Evolutionary conservation across 2,888 invertebrate species (phyloP).

Genomic region (Nomada fabriciana): DNA sequence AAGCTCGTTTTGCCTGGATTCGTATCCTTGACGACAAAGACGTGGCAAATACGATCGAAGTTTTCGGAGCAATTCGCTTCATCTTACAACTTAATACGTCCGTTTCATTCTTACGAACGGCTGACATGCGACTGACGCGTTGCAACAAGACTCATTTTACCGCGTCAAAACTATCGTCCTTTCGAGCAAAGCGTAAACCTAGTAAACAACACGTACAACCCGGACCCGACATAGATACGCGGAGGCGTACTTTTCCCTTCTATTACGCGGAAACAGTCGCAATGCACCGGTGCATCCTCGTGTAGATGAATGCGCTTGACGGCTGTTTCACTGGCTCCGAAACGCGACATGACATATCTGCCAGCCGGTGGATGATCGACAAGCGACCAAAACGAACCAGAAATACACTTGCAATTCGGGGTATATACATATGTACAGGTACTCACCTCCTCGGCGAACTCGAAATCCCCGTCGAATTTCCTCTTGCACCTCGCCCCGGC

Average conservation of each 20-base stretch:
- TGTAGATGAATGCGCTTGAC: slow-evolving; percentile 21
- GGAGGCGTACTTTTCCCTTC: neutral
- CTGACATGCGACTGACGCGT: neutral
- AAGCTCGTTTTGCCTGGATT: neutral
- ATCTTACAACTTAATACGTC: neutral
- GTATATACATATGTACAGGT: neutral
- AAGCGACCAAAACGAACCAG: neutral
- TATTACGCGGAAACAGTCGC: slow-evolving; percentile 26
- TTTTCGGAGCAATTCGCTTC: neutral
- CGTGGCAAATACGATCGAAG: neutral
- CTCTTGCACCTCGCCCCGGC: slow-evolving; percentile 85
- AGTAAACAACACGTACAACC: neutral
- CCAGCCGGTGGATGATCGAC: slow-evolving; percentile 6
- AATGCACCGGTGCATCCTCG: neutral
- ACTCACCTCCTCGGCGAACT: slow-evolving; percentile 91
- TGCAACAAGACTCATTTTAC: slow-evolving; percentile 15
- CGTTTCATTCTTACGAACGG: neutral
- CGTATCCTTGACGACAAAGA: slow-evolving; percentile 1
- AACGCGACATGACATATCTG: slow-evolving; percentile 13
- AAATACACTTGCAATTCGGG: neutral
- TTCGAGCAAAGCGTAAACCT: slow-evolving; percentile 3
- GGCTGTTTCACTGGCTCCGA: neutral
- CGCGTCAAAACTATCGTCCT: slow-evolving; percentile 4
- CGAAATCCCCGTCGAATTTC: slow-evolving; percentile 92
- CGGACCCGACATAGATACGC: neutral